A percentile compares a stretch with the other conserved stretches of the same genome.
These are phyloP conservation scores for Ectemnius cavifrons DNA, from an alignment of 2,888 invertebrate species.

Conservation along the genomic window DNA sequence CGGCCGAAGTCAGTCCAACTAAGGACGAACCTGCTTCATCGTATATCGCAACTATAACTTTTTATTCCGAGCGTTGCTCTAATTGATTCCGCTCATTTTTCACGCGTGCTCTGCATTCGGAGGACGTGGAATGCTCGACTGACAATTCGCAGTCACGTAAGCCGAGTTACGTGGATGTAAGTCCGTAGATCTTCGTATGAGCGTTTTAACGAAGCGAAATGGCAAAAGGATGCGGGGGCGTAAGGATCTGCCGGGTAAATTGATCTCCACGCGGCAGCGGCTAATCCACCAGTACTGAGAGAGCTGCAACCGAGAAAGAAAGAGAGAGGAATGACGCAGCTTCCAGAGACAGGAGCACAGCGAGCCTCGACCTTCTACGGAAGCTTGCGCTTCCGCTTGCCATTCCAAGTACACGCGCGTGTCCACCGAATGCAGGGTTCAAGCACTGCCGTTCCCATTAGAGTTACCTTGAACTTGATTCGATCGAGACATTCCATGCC, in stretches of 20 bases:
- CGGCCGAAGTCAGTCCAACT: conserved; percentile 39
- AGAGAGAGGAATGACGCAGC: too few species aligned
- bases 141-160: too few species aligned
- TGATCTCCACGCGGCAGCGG: conserved; percentile 35
- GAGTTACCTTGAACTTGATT: conserved; percentile 71
- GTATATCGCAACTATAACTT: conserved; percentile 8
- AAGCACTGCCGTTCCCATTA: conserved; percentile 62
- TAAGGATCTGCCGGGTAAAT: conserved; percentile 48
- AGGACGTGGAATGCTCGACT: too few species aligned
- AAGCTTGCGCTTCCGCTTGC: conserved; percentile 64
- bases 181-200: neutral
- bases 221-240: conserved; percentile 40
- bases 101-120: too few species aligned
- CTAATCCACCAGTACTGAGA: conserved; percentile 27
- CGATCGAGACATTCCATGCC: conserved; percentile 39
- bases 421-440: conserved; percentile 21
- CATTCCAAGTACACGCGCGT: conserved; percentile 57
- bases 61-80: conserved; percentile 18
- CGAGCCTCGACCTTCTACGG: conserved; percentile 62
- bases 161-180: too few species aligned
- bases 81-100: too few species aligned
- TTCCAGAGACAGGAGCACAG: too few species aligned
- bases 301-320: conserved; percentile 35
- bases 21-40: too few species aligned
- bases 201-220: conserved; percentile 41